Evolutionary conservation across 1,140 invertebrate genomes (phyloP).

Genomic region (Amphibalanus amphitrite): DNA sequence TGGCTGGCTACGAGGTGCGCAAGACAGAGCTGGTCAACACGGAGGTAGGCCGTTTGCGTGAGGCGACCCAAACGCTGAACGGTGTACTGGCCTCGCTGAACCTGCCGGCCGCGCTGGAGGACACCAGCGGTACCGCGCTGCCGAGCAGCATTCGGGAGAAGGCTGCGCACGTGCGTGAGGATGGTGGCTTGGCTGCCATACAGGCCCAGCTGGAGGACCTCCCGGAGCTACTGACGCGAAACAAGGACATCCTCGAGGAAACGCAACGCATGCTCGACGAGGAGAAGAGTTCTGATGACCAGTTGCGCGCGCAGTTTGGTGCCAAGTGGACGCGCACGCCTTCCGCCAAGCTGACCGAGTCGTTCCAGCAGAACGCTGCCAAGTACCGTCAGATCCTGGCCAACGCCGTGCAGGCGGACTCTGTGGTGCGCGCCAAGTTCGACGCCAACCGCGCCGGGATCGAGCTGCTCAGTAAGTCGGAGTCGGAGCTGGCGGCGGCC

Average conservation of each 20-base stretch:
- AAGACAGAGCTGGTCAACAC: conserved; percentile 56
- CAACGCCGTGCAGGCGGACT: conserved; percentile 17
- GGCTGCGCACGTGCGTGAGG: conserved; percentile 45
- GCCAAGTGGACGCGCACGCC: conserved; percentile 70
- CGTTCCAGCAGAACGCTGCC: conserved; percentile 61
- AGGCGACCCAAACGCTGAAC: conserved; percentile 78
- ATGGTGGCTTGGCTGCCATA: conserved; percentile 43
- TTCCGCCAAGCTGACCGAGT: conserved; percentile 71
- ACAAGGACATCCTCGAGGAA: conserved; percentile 90
- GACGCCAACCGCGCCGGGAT: conserved; percentile 60
- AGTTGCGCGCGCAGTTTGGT: conserved; percentile 75
- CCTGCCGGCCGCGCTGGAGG: conserved; percentile 91
- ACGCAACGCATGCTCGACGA: conserved; percentile 72
- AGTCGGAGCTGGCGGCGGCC: conserved; percentile 40
- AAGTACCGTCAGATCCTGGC: conserved; percentile 57
- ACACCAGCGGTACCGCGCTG: conserved; percentile 50
- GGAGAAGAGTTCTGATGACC: conserved; percentile 76
- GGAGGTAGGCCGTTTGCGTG: conserved; percentile 56
- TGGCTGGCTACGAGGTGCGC: conserved; percentile 62
- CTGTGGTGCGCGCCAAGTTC: conserved; percentile 70
- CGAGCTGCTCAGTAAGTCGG: conserved; percentile 56
- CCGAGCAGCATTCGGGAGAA: conserved; percentile 83
- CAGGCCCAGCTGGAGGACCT: conserved; percentile 52
- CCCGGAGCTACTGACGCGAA: conserved; percentile 73
- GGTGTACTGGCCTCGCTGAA: conserved; percentile 82